Base-by-base conservation (phyloP, 2,797 vertebrate species). In the Characodon lateralis region DNA sequence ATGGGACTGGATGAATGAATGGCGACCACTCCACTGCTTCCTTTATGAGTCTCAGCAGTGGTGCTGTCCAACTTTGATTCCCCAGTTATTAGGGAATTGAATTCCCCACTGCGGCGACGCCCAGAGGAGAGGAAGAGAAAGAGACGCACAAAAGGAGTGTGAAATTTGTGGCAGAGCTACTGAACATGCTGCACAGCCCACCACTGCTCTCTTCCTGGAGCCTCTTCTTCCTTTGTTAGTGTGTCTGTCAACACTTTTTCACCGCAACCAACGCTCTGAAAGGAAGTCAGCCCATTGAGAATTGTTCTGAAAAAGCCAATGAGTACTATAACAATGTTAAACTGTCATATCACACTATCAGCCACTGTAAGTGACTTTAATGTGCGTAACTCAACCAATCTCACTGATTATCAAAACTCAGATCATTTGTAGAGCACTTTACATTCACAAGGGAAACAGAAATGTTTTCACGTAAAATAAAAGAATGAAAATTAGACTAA, bases 61-160 rank as follows among this genome's bases (percentile, higher is more conserved):
- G 86, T 79, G 92, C 93, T 94, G 92, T 93, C 92, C 92, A 91
- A 90, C 93, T 94, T 93, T 94, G 92, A 95, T 95, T 95, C 93
- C 90, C 88, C 90, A 87, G 92, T 95, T 91, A 94, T 95, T 95
- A 94, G 89, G 88, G 91, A 94, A 89, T 92, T 78, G 83, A 94
- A 91, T 91, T 91, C 91, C 93, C 91, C 85, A 89, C 92, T 93
- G 91, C 81, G 90, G 81, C 75, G 79, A 87, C 77, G 89, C 87
- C 88, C 90, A 87, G 88, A 89, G 86, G 90, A 90, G 88, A 92
- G 92, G 89, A 92, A 92, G 83, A 92, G 92, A 94, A 88, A 87
- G 92, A 89, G 89, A 88, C 83, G 79, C 84, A 92, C 89, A 94
- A 92, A 93, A 92, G 88, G 85, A 91, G 90, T 91, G 92, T 92